Evolutionary conservation across 2,888 invertebrate species (phyloP).

Genomic region (Tenthredo livida): DNA sequence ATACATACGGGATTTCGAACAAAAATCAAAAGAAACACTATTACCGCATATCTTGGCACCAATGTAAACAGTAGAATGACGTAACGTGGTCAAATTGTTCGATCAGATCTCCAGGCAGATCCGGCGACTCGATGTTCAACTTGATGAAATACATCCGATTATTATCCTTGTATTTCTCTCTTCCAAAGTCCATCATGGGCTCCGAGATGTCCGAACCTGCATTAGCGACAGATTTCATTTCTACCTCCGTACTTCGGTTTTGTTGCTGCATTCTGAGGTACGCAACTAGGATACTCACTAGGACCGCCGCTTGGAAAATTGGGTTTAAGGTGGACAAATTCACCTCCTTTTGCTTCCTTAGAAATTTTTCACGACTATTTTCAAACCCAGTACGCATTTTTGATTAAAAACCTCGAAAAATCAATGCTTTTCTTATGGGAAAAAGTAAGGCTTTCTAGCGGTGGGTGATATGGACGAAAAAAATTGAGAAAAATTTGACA

Average conservation of each 20-base stretch:
- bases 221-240: background rate
- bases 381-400: no score
- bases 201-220: slow-evolving; percentile 84
- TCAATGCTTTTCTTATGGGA: no score
- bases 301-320: no score
- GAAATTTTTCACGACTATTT: no score
- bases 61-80: slow-evolving; percentile 88
- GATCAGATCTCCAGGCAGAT: slow-evolving; percentile 77
- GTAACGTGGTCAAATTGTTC: slow-evolving; percentile 83
- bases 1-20: no score
- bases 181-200: slow-evolving; percentile 84
- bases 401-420: no score
- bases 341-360: no score
- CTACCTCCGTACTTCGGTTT: background rate
- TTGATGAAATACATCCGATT: slow-evolving; percentile 58
- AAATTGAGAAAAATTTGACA: no score
- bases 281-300: slow-evolving; percentile 63
- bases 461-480: no score
- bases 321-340: no score
- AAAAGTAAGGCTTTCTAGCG: no score
- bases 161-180: slow-evolving; percentile 74
- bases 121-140: slow-evolving; percentile 80
- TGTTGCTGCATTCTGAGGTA: background rate
- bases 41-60: slow-evolving; percentile 86
- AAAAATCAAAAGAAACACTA: slow-evolving; percentile 58